Base-by-base conservation (phyloP, 2,888 invertebrate species). In the Theodoxus fluviatilis region DNA sequence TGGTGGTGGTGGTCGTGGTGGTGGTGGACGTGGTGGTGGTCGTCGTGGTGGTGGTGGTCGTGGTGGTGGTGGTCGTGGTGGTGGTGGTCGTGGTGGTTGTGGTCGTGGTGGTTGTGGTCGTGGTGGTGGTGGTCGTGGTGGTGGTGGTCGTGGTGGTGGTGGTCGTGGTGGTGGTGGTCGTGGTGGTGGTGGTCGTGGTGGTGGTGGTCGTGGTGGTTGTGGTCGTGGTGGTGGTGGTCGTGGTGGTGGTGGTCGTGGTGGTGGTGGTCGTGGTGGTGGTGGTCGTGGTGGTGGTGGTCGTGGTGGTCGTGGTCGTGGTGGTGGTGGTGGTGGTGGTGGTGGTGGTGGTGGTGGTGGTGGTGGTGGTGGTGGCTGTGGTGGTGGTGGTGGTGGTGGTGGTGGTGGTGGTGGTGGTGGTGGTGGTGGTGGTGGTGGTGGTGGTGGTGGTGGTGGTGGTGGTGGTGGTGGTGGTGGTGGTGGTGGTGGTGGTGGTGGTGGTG, bases 131-230 rank as follows among this genome's bases (percentile, higher is more conserved):
- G n/a, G 12, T 12, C 12, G 15, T 57, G 9, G 15, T n/a, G 12
- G 25, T 18, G 25, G 22, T n/a, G 15, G 25, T 9, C 18, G 22
- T 25, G 25, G 25, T 57, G 57, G 25, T 25, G 12, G 57, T 57
- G 57, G 22, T 57, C 12, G 57, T 57, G 12, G 57, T 57, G 15
- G 57, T 57, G 57, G 25, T 57, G 25, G 25, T 25, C 15, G 25
- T 57, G 57, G 57, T 57, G 57, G 15, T 57, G 15, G 57, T 25
- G 15, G 57, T 57, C 15, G 57, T 57, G 57, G n/a, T n/a, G n/a
- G n/a, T n/a, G n/a, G n/a, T n/a, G n/a, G n/a, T n/a, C n/a, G n/a
- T n/a, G n/a, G n/a, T n/a, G n/a, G n/a, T n/a, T n/a, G n/a, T n/a
- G n/a, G n/a, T n/a, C n/a, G n/a, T n/a, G n/a, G n/a, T n/a, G n/a